Evolutionary conservation across 2,888 invertebrate genomes (phyloP).

Genomic region (Cephus pulcher): DNA sequence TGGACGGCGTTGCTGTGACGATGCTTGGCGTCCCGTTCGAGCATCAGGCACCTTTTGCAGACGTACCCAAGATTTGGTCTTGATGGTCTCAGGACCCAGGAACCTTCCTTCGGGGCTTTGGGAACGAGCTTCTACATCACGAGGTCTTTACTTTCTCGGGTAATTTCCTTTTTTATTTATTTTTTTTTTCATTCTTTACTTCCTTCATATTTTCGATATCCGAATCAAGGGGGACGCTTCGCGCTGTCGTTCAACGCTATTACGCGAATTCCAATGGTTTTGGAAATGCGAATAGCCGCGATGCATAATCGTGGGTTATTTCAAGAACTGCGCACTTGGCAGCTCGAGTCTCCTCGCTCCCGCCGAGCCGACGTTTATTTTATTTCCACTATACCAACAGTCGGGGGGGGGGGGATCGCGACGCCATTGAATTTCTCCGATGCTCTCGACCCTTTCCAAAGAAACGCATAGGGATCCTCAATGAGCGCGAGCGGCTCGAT

Average conservation of each 20-base stretch:
- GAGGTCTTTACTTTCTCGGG: background rate
- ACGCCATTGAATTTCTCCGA: background rate
- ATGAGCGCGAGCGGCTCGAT: background rate
- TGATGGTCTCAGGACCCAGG: background rate
- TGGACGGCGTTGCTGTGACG: background rate
- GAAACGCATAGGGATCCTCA: background rate
- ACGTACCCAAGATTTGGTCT: background rate
- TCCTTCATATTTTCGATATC: background rate
- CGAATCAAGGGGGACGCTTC: background rate
- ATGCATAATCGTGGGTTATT: background rate
- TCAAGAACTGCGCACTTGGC: constrained; percentile 6
- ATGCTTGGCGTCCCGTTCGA: background rate
- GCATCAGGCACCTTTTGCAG: background rate
- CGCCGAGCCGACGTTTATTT: background rate
- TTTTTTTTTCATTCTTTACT: too few relatives aligned
- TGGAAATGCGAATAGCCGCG: background rate
- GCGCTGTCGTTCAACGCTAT: background rate
- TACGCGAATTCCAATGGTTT: background rate
- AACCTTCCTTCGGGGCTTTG: background rate
- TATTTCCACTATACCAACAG: background rate
- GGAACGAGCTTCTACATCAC: background rate
- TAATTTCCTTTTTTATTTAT: background rate
- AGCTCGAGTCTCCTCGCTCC: background rate
- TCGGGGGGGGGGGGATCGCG: background rate
- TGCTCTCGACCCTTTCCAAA: background rate